These are phyloP conservation scores for Hiodon alosoides DNA, from an alignment of 2,113 vertebrate genomes.

Conservation along the genomic window DNA sequence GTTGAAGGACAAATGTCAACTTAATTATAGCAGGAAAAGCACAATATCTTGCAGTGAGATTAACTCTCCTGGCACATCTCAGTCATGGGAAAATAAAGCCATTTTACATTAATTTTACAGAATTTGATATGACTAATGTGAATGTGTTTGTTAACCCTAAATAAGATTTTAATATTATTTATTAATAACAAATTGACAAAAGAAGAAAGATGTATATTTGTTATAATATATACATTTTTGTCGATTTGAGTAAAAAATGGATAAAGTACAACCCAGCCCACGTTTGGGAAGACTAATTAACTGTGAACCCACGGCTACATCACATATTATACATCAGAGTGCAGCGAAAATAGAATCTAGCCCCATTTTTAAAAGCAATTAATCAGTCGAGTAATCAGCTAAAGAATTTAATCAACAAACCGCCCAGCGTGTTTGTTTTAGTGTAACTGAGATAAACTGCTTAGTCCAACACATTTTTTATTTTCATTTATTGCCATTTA, in stretches of 20 bases:
- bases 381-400: slow-evolving; percentile 28
- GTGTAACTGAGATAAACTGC: neutral
- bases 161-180: no score
- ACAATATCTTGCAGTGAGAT: no score
- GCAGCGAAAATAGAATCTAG: neutral
- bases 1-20: no score
- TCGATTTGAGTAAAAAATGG: neutral
- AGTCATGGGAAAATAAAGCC: no score
- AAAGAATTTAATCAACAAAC: slow-evolving; percentile 5
- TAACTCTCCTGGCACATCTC: no score
- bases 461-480: neutral
- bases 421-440: slow-evolving; percentile 11
- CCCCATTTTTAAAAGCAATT: slow-evolving; percentile 27
- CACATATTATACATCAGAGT: neutral
- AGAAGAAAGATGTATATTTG: neutral
- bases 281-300: no score
- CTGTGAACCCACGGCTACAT: no score
- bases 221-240: no score
- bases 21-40: no score
- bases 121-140: no score
- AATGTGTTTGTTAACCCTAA: no score
- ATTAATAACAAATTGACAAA: slow-evolving; percentile 24
- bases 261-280: neutral
- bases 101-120: no score
- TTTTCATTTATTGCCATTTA: neutral